phyloP scores from a whole-genome alignment of 2,888 invertebrate species.

The Cephus rjabovi region DNA sequence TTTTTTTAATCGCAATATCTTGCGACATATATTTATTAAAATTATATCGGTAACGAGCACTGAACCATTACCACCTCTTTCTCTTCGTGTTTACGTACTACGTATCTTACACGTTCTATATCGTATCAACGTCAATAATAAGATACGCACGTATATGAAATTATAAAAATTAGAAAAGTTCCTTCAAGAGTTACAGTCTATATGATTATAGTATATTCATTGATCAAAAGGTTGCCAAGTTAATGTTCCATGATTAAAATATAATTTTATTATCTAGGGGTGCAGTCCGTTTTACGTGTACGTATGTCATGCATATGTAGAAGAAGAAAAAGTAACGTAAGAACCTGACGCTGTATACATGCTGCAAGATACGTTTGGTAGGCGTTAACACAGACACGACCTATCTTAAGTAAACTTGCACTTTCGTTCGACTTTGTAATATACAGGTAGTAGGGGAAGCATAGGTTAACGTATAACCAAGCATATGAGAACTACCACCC shows the following conservation, averaged over 20 bases:
- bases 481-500: not conserved
- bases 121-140: not conserved
- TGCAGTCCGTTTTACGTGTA: not conserved
- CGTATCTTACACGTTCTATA: not conserved
- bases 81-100: slow-evolving; percentile 14
- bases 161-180: not conserved
- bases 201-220: not conserved
- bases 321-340: not conserved
- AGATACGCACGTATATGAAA: not conserved
- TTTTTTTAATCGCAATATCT: not conserved
- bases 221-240: not conserved
- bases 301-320: not conserved
- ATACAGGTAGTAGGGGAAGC: not conserved
- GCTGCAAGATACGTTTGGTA: not conserved
- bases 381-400: slow-evolving; percentile 23
- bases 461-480: not conserved
- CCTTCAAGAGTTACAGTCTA: too few species aligned
- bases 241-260: not conserved
- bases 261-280: not conserved
- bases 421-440: slow-evolving; percentile 36
- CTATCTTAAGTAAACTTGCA: slow-evolving; percentile 42
- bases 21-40: not conserved
- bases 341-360: not conserved
- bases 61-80: slow-evolving; percentile 11
- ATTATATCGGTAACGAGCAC: not conserved